A percentile compares a stretch with the other conserved stretches of the same genome.
Evolutionary conservation across 2,113 vertebrate genomes (phyloP).

Genomic region (Pollimyrus isidori): DNA sequence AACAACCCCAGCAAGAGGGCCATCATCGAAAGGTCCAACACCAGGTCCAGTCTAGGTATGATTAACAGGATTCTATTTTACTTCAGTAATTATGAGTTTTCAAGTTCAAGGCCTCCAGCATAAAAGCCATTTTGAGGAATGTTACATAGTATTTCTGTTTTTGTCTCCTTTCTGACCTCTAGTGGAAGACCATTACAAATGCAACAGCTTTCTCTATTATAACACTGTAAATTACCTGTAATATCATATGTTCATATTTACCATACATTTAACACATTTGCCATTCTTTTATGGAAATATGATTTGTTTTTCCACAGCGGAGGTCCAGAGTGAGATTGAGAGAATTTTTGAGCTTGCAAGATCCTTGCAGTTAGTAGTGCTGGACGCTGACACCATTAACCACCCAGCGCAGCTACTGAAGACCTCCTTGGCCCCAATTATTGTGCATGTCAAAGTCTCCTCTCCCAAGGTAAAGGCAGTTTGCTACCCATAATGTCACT

Average conservation of each 20-base stretch:
- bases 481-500: not conserved
- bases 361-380: constrained; percentile 88
- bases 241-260: not conserved
- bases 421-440: constrained; percentile 95
- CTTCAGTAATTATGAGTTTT: not conserved
- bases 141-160: not conserved
- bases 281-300: not conserved
- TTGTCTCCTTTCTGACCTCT: not conserved
- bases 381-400: constrained; percentile 97
- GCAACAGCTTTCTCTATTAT: not conserved
- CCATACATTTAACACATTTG: not conserved
- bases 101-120: not conserved
- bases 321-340: constrained; percentile 97
- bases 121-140: not conserved
- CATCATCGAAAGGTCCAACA: constrained; percentile 95
- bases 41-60: constrained; percentile 91
- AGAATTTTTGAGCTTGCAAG: constrained; percentile 94
- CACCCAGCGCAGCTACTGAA: constrained; percentile 95
- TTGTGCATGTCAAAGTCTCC: constrained; percentile 96
- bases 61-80: not conserved
- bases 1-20: constrained; percentile 98
- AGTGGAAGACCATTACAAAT: not conserved
- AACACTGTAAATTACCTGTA: not conserved
- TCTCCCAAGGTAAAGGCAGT: constrained; percentile 82
- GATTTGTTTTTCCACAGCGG: constrained; percentile 59